Evolutionary conservation across 2,797 vertebrate species (phyloP), one percentile per base, ranked within the genome.

Genomic region (Melanotaenia parkinsoni): DNA sequence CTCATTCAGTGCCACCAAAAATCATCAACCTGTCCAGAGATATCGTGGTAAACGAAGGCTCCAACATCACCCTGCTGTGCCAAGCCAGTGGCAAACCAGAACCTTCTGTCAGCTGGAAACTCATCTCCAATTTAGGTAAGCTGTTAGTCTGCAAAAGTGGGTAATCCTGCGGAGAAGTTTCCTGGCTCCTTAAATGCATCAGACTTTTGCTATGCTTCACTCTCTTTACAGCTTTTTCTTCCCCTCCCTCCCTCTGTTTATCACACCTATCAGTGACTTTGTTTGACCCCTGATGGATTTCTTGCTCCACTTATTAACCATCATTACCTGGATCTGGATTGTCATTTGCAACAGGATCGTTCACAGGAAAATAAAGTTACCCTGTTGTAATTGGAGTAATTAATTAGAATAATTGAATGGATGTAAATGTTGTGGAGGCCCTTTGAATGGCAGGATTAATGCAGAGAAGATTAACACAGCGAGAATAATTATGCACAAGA

Each of bases 71-170:
- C 18, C 84, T 95, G 72, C 81, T 95, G 92, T 95, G 94, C 79
- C 90, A 94, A 68, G 95, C 95, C 73, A 92, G 59, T 1, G 95
- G 94, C 11, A 95, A 95, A 82, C 95, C 95, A 6, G 94, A 95
- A 37, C 94, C 95, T 4, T 79, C 89, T 16, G 70, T 95, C 80
- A 94, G 86, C 85, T 95, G 95, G 95, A 95, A 88, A 77, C 87
- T 93, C 78, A 66, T 93, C 81, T 92, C 94, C 43, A 62, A 91
- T 26, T 84, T 88, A 87, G 94, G 94, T 95, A 92, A 77, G 11
- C n/a, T 51, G 4, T 58, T 63, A 35, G 12, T 59, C 18, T 61
- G 4, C 33, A 38, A 70, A 70, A 20, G 9, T n/a, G 3, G 18
- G 20, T 18, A 1, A 47, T n/a, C 3, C 8, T 37, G 12, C 22